phyloP scores from a whole-genome alignment of 2,113 vertebrate species.

The Pteropus alecto region DNA sequence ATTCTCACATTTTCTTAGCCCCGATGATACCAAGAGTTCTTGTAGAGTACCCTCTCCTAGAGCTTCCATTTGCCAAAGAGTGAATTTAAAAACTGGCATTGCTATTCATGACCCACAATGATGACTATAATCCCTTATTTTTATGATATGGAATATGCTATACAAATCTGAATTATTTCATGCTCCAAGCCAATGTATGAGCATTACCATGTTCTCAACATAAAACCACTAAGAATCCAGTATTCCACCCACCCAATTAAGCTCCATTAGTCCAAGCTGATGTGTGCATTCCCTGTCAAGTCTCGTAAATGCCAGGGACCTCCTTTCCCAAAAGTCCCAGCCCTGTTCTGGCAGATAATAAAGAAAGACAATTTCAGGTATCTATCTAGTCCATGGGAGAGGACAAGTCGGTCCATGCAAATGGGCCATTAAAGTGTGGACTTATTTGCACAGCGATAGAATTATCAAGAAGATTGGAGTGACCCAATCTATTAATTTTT shows the following conservation, averaged over 20 bases:
- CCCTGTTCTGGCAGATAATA: neutral
- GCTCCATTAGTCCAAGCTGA: neutral
- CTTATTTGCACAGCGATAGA: slow-evolving; percentile 17
- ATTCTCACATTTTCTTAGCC: neutral
- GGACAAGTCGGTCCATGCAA: neutral
- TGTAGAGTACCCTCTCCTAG: neutral
- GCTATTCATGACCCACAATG: neutral
- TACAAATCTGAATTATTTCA: neutral
- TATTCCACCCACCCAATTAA: neutral
- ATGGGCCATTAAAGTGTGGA: neutral
- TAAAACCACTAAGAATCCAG: neutral
- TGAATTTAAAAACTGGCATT: slow-evolving; percentile 18
- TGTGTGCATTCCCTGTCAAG: neutral
- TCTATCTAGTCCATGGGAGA: neutral
- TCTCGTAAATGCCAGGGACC: neutral
- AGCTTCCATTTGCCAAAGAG: neutral
- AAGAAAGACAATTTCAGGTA: neutral
- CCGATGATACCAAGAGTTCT: neutral
- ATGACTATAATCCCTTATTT: neutral
- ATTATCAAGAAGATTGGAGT: slow-evolving; percentile 27
- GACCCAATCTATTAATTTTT: slow-evolving; percentile 43
- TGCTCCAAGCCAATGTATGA: neutral
- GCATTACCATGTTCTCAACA: neutral
- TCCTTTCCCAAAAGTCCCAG: neutral
- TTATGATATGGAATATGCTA: neutral